These are phyloP conservation scores for Metridium senile DNA, from an alignment of 92 coral and sea anemone genomes.

Conservation along the genomic window DNA sequence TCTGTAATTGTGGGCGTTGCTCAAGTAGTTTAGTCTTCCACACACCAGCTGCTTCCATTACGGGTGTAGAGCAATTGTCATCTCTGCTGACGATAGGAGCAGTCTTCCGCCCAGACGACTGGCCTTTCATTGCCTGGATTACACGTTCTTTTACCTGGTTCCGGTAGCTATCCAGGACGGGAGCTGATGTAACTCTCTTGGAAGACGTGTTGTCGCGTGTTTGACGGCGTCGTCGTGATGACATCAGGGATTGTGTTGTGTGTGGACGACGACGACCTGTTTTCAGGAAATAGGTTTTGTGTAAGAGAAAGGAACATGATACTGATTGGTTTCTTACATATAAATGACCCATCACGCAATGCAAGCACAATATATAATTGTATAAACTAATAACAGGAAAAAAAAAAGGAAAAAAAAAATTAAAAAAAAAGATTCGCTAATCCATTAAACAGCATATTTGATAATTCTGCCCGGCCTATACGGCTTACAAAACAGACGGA, in stretches of 20 bases:
- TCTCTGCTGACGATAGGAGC: neutral
- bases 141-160: conserved; percentile 70
- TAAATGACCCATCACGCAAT: too few species aligned
- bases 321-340: too few species aligned
- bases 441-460: too few species aligned
- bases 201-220: conserved; percentile 37
- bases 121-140: conserved; percentile 64
- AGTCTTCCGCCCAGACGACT: conserved; percentile 34
- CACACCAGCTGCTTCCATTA: conserved; percentile 53
- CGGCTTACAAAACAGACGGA: too few species aligned
- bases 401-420: too few species aligned
- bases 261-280: conserved; percentile 84
- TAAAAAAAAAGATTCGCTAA: too few species aligned
- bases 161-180: conserved; percentile 62
- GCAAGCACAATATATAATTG: too few species aligned
- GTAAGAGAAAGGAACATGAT: too few species aligned
- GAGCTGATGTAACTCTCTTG: conserved; percentile 82
- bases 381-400: too few species aligned
- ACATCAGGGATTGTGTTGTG: conserved; percentile 84
- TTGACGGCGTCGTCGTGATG: conserved; percentile 47
- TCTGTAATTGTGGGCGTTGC: conserved; percentile 49
- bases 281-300: too few species aligned
- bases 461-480: too few species aligned
- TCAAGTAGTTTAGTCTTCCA: conserved; percentile 64
- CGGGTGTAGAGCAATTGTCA: conserved; percentile 21